Conservation (phyloP, 2,797 vertebrate genomes). For the Sebastes steindachneri region DNA sequence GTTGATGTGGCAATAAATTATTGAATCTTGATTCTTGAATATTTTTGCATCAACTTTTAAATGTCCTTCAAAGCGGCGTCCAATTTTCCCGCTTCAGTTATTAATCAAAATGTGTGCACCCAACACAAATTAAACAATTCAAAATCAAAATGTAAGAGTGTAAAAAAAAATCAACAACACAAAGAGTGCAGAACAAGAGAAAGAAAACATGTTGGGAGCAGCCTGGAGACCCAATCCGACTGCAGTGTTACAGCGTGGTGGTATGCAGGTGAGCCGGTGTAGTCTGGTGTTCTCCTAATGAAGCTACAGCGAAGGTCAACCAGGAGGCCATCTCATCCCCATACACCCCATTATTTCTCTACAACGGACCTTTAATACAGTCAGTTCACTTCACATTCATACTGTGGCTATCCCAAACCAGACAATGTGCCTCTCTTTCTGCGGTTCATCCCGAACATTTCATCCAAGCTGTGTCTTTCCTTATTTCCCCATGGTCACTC, state of each 20-base stretch:
- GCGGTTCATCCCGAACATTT: background rate
- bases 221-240: background rate
- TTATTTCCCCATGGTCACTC: background rate
- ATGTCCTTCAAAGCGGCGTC: background rate
- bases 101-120: background rate
- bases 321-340: background rate
- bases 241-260: background rate
- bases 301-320: background rate
- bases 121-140: background rate
- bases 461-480: background rate
- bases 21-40: no score
- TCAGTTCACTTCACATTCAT: background rate
- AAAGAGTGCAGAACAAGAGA: background rate
- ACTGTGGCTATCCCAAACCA: background rate
- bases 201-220: background rate
- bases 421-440: background rate
- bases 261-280: background rate
- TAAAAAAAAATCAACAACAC: background rate
- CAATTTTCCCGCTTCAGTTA: background rate
- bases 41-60: background rate
- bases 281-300: background rate
- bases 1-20: no score
- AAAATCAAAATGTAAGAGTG: background rate
- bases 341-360: background rate
- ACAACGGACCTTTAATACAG: background rate